Conservation (phyloP, 2,888 invertebrate species). For the Cheilosia pagana region DNA sequence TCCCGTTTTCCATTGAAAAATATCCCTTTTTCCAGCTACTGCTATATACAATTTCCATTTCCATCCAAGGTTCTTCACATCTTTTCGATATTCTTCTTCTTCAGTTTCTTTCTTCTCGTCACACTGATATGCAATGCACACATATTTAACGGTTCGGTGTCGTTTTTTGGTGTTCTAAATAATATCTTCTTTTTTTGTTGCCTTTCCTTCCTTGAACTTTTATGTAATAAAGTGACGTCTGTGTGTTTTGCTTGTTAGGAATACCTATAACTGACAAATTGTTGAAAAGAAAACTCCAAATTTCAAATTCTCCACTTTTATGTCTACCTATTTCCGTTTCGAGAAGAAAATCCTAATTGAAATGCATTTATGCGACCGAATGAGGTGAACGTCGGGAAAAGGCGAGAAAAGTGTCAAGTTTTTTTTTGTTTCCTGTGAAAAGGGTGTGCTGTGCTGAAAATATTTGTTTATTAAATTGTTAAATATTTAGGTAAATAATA, state of each 20-base stretch:
- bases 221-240: conserved; percentile 55
- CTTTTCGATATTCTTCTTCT: conserved; percentile 15
- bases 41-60: not conserved
- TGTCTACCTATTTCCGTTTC: not conserved
- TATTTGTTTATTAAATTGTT: not conserved
- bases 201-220: conserved; percentile 46
- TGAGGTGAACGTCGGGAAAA: conserved; percentile 8
- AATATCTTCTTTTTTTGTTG: conserved; percentile 46
- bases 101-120: conserved; percentile 69
- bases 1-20: conserved; percentile 45
- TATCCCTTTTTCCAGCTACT: conserved; percentile 55
- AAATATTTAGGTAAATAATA: conserved; percentile 39
- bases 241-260: not conserved
- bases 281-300: conserved; percentile 15
- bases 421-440: conserved; percentile 12
- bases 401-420: conserved; percentile 34
- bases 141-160: conserved; percentile 57
- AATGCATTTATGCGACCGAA: conserved; percentile 52
- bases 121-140: conserved; percentile 48
- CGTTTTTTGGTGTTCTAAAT: conserved; percentile 63
- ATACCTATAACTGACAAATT: not conserved
- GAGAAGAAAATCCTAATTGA: conserved; percentile 11
- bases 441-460: conserved; percentile 3
- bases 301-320: not conserved
- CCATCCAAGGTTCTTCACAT: conserved; percentile 44